These are phyloP conservation scores for Drosophila paucipuncta DNA, from an alignment of 2,888 invertebrate species.

Conservation along the genomic window DNA sequence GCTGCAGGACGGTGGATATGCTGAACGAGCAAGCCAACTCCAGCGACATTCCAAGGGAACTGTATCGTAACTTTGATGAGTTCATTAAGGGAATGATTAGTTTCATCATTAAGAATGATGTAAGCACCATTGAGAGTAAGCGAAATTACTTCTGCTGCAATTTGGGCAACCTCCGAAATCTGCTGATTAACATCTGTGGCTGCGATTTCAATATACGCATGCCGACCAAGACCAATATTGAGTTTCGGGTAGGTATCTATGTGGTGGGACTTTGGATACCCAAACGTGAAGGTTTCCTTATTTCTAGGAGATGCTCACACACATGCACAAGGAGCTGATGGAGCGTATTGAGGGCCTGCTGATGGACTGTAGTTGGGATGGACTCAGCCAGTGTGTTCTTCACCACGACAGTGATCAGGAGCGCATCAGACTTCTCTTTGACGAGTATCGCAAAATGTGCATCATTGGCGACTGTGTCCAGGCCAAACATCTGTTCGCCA, in stretches of 20 bases:
- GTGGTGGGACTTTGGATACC: too few relatives aligned
- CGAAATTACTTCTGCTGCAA: conserved; percentile 70
- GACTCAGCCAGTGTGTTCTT: conserved; percentile 13
- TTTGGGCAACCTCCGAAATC: conserved; percentile 67
- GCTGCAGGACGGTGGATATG: conserved; percentile 34
- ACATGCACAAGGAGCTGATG: conserved; percentile 67
- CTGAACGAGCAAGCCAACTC: background rate
- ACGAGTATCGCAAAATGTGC: conserved; percentile 52
- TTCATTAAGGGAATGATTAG: conserved; percentile 50
- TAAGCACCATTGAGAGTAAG: conserved; percentile 40
- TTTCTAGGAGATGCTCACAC: conserved; percentile 65
- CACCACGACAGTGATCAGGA: conserved; percentile 22
- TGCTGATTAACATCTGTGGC: conserved; percentile 68
- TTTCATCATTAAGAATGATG: conserved; percentile 41
- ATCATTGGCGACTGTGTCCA: conserved; percentile 41
- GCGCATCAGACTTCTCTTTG: conserved; percentile 30
- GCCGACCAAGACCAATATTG: conserved; percentile 75
- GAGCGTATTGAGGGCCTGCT: conserved; percentile 47
- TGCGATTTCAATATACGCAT: conserved; percentile 72
- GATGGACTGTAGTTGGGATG: conserved; percentile 40
- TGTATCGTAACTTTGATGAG: conserved; percentile 63
- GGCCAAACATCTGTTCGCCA: conserved; percentile 54
- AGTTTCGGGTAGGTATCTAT: conserved; percentile 63
- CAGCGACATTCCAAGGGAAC: conserved; percentile 33
- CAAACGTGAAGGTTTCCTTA: background rate